Conservation (phyloP, 1,140 invertebrate species). For the Carposina sasakii region DNA sequence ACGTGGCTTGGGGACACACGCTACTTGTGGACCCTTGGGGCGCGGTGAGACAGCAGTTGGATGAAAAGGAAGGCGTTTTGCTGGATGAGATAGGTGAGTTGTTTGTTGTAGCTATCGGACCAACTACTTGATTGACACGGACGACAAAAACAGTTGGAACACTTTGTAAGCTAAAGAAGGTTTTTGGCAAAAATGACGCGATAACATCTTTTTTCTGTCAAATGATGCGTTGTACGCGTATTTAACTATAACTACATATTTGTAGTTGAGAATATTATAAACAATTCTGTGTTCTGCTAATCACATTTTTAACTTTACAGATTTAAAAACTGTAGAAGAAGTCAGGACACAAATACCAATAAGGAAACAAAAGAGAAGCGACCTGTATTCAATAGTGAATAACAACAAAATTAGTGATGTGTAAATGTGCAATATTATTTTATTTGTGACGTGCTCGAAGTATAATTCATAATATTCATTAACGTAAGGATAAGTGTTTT, state of each 20-base stretch:
- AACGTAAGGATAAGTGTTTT: too few relatives aligned
- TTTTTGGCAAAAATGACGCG: too few relatives aligned
- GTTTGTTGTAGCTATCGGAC: neutral
- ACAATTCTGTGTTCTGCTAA: too few relatives aligned
- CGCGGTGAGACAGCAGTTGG: constrained; percentile 80
- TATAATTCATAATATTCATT: too few relatives aligned
- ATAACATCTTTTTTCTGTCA: too few relatives aligned
- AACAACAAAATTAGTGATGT: neutral
- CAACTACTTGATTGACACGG: too few relatives aligned
- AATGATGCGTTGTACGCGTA: too few relatives aligned
- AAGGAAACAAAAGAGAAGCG: constrained; percentile 81
- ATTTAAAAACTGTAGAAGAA: constrained; percentile 81
- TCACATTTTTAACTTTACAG: constrained; percentile 66
- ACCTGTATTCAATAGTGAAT: constrained; percentile 79
- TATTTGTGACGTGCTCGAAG: too few relatives aligned
- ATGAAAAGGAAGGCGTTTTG: constrained; percentile 81
- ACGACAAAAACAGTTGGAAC: too few relatives aligned
- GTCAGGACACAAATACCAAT: constrained; percentile 88
- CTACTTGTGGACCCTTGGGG: constrained; percentile 92
- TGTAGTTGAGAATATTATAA: too few relatives aligned
- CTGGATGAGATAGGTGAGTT: constrained; percentile 79
- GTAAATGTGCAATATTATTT: neutral
- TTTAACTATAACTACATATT: too few relatives aligned
- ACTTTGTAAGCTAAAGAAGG: too few relatives aligned
- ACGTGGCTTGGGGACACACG: constrained; percentile 93